Evolutionary conservation across 2,797 vertebrate species (phyloP), one percentile per base, ranked within the genome.

Genomic region (Alectoris magna): DNA sequence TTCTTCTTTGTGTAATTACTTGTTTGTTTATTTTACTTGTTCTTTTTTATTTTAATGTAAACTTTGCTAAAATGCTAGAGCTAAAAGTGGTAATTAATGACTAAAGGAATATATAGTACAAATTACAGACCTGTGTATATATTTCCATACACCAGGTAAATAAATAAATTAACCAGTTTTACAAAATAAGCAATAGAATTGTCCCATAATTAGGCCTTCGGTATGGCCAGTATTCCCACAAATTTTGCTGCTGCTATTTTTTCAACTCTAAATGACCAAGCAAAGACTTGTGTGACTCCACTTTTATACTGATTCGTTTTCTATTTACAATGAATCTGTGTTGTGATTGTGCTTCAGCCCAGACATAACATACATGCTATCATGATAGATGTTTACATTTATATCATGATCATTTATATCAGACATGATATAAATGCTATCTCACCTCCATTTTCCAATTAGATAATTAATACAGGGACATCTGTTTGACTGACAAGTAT

Each of bases 401-500:
- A 11, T 41, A 41, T 11, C 39, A 41, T 41, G 13, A 41, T 41
- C 10, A 41, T 11, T 41, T 41, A 41, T 41, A 41, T 41, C 39
- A 41, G 39, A 94, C 44, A 79, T 83, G 56, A 95, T 89, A 83
- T 90, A 96, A 97, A 96, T 96, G 70, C 26, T 75, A 92, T n/a
- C 36, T 93, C 48, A 67, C 71, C 63, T 88, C 58, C 55, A 93
- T 94, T 96, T 93, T 72, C 63, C 92, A 96, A 85, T 92, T 96
- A 97, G 81, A 94, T 95, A 87, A 95, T 94, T 92, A 95, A 90
- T 85, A 88, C 9, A 17, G 39, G 83, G 84, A 90, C 75, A 93
- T 59, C 70, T 79, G 29, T 87, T 87, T 96, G 94, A 97, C 84
- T 96, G 93, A 97, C 85, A 93, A 82, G 53, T 90, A 72, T 95